phyloP scores from a whole-genome alignment of 2,113 vertebrate species.

The Rattus rattus region DNA sequence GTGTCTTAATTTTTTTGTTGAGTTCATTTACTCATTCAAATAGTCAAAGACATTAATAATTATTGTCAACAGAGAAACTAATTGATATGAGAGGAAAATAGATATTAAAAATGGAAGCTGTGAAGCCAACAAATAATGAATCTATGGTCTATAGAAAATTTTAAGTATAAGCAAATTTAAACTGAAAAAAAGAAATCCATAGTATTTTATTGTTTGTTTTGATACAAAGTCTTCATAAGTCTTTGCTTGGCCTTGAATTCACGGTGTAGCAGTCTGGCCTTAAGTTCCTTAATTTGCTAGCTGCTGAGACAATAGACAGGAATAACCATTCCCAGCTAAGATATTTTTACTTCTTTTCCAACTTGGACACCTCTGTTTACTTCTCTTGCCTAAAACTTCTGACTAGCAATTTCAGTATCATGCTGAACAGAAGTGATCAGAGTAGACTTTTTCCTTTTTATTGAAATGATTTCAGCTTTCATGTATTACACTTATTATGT shows the following conservation, averaged over 20 bases:
- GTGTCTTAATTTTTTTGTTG: neutral
- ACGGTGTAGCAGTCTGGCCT: neutral
- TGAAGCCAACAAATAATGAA: neutral
- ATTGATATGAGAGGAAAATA: slow-evolving; percentile 28
- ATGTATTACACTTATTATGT: neutral
- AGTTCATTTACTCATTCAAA: neutral
- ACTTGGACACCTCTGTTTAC: neutral
- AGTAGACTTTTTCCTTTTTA: neutral
- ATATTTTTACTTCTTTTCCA: neutral
- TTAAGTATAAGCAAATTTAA: neutral
- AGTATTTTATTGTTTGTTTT: neutral
- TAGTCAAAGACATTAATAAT: neutral
- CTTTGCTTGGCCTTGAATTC: neutral
- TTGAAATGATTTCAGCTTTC: neutral
- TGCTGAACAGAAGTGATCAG: neutral
- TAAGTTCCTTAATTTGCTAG: too few species aligned
- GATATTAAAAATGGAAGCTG: neutral
- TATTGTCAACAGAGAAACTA: neutral
- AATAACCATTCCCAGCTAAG: neutral
- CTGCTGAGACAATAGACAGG: neutral
- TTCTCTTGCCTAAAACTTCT: neutral
- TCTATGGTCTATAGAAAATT: neutral
- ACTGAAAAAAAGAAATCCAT: neutral
- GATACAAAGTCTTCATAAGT: neutral
- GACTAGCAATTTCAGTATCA: neutral